A percentile compares a stretch with the other conserved stretches of the same genome.
phyloP scores from a whole-genome alignment of 1,140 invertebrate genomes.

The Drosophila yakuba region DNA sequence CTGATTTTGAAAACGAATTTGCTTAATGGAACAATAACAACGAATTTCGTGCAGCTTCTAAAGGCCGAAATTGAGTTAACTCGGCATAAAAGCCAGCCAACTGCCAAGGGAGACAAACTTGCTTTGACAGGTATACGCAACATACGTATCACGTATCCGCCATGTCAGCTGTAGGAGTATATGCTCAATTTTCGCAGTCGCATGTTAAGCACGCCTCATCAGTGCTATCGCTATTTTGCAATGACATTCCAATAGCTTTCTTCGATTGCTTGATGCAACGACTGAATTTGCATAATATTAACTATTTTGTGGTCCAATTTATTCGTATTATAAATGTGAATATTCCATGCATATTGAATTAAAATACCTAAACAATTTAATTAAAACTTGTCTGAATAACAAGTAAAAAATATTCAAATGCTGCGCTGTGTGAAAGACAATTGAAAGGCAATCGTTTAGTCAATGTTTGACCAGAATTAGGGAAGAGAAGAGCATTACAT shows the following conservation, averaged over 20 bases:
- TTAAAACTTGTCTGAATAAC: constrained; percentile 10
- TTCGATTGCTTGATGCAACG: constrained; percentile 1
- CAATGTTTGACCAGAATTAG: constrained; percentile 30
- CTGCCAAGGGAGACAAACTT: constrained; percentile 20
- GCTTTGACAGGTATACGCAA: constrained; percentile 55
- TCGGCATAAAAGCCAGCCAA: constrained; percentile 32
- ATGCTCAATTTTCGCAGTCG: constrained; percentile 4
- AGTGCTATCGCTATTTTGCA: constrained; percentile 7
- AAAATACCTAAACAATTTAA: constrained; percentile 2
- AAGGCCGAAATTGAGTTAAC: constrained; percentile 69
- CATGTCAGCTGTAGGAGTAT: constrained; percentile 10
- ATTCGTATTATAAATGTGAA: constrained; percentile 1
- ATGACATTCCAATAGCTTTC: constrained; percentile 15
- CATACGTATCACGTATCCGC: constrained; percentile 52
- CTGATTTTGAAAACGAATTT: constrained; percentile 67
- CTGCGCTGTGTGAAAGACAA: constrained; percentile 17
- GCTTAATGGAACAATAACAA: constrained; percentile 54
- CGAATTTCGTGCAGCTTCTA: constrained; percentile 51
- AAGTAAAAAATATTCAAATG: not conserved
- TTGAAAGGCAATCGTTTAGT: constrained; percentile 49
- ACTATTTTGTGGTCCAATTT: not conserved
- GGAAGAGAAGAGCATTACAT: constrained; percentile 9
- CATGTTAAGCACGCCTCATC: constrained; percentile 24
- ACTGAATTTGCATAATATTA: constrained; percentile 38
- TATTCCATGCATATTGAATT: constrained; percentile 1